phyloP scores from a whole-genome alignment of 2,113 vertebrate genomes.

The Laticauda laticaudata region DNA sequence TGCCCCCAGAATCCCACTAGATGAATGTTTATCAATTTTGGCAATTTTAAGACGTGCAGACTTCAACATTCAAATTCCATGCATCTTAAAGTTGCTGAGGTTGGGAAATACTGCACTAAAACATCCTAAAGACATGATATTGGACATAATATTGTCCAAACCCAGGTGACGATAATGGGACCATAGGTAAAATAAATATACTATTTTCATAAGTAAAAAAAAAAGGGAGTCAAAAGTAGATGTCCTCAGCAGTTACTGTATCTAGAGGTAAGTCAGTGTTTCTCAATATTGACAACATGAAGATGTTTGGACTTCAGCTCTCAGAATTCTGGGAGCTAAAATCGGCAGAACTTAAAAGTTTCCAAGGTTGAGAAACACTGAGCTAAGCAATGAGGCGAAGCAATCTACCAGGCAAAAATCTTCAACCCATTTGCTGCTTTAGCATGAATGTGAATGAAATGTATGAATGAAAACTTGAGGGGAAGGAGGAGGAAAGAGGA shows the following conservation, averaged over 20 bases:
- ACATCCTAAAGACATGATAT: background rate
- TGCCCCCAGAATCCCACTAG: background rate
- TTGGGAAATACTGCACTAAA: no score
- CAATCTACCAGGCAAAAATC: background rate
- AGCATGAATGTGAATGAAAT: background rate
- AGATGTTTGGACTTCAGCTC: background rate
- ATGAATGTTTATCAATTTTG: no score
- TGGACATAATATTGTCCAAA: background rate
- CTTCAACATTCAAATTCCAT: no score
- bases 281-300: background rate
- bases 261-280: background rate
- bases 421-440: background rate
- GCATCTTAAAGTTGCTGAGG: no score
- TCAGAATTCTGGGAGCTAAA: no score
- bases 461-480: background rate
- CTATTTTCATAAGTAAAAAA: background rate
- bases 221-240: background rate
- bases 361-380: background rate
- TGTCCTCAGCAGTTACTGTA: background rate
- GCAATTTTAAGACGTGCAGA: no score
- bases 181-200: background rate
- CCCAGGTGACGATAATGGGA: background rate
- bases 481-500: background rate
- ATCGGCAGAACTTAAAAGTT: background rate
- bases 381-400: background rate